A percentile compares a stretch with the other conserved stretches of the same genome.
phyloP scores from a whole-genome alignment of 2,113 vertebrate species.

The Verasper variegatus region DNA sequence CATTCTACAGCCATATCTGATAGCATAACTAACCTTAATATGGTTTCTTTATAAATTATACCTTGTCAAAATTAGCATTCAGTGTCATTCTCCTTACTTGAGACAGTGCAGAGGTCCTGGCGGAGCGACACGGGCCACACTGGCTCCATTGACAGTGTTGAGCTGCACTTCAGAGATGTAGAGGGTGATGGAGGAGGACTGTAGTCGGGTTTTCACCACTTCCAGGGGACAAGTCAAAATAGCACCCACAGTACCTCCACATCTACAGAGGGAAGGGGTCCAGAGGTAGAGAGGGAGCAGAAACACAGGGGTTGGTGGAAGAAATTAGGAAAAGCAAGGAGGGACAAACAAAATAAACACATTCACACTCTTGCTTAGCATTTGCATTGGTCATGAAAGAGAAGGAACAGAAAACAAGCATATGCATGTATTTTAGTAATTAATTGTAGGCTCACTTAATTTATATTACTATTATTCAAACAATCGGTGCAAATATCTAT shows the following conservation, averaged over 20 bases:
- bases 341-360: neutral
- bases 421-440: neutral
- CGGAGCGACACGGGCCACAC: constrained; percentile 89
- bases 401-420: neutral
- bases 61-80: neutral
- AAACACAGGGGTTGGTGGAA: neutral
- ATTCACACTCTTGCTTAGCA: neutral
- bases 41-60: neutral
- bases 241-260: constrained; percentile 97
- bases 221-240: constrained; percentile 98
- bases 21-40: neutral
- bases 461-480: neutral
- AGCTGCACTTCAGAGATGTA: constrained; percentile 97
- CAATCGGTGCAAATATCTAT: neutral
- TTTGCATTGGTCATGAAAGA: too few species aligned
- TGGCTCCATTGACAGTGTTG: constrained; percentile 90
- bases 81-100: constrained; percentile 84
- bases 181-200: constrained; percentile 94
- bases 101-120: constrained; percentile 96
- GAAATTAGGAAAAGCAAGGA: neutral
- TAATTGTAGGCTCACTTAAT: neutral
- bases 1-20: neutral
- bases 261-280: constrained; percentile 79
- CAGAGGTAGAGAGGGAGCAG: neutral
- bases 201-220: constrained; percentile 97